Conservation (phyloP, 2,888 invertebrate species). For the Tryphoninae sp. region DNA sequence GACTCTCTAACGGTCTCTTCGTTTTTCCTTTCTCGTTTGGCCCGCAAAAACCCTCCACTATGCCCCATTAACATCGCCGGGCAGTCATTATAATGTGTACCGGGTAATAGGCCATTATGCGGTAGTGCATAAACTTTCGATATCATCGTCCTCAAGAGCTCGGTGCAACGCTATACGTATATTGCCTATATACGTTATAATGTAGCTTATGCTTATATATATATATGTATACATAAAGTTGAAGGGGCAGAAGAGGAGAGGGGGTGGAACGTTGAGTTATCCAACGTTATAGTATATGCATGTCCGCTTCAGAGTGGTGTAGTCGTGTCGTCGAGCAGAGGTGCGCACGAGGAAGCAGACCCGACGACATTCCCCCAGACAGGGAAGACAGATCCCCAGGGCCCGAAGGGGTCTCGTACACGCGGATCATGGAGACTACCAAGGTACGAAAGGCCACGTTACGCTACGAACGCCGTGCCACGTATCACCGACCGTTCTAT, state of each 20-base stretch:
- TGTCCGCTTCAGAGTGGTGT: slow-evolving; percentile 35
- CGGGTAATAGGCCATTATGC: slow-evolving; percentile 75
- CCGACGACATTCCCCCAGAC: slow-evolving; percentile 51
- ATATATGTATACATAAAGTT: slow-evolving; percentile 5
- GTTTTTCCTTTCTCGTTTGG: slow-evolving; percentile 43
- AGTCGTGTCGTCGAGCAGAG: slow-evolving; percentile 38
- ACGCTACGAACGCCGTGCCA: slow-evolving; percentile 3
- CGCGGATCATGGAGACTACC: slow-evolving; percentile 38
- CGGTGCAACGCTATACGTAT: slow-evolving; percentile 25
- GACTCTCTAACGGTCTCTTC: slow-evolving; percentile 56
- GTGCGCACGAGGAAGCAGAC: slow-evolving; percentile 41
- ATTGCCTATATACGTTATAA: slow-evolving; percentile 17
- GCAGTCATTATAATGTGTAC: slow-evolving; percentile 74
- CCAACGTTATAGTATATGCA: slow-evolving; percentile 35
- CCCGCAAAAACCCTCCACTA: slow-evolving; percentile 68
- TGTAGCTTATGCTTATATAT: slow-evolving; percentile 36
- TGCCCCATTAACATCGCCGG: slow-evolving; percentile 74
- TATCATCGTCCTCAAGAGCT: slow-evolving; percentile 67
- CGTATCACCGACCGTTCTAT: not conserved
- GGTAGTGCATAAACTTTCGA: slow-evolving; percentile 72
- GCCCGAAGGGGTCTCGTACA: slow-evolving; percentile 34
- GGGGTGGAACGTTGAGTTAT: slow-evolving; percentile 35
- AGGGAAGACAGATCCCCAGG: slow-evolving; percentile 46
- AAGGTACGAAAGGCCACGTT: slow-evolving; percentile 28
- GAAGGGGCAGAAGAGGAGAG: no score